phyloP scores from a whole-genome alignment of 2,888 invertebrate genomes.

The Atrina japonica region DNA sequence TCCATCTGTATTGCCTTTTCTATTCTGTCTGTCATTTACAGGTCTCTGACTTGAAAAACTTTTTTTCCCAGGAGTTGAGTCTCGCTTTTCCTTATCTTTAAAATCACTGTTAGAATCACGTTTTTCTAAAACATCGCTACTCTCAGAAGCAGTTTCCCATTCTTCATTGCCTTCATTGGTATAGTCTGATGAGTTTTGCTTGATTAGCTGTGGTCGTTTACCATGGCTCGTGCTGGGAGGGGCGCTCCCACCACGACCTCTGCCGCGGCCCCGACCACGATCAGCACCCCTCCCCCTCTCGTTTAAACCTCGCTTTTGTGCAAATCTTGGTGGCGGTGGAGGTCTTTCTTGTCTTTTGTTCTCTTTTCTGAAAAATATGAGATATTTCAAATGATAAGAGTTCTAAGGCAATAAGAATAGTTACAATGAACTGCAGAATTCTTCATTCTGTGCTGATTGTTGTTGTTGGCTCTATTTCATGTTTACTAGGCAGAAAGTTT shows the following conservation, averaged over 20 bases:
- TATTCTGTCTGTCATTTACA: conserved; percentile 76
- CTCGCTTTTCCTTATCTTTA: conserved; percentile 66
- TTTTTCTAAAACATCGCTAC: conserved; percentile 84
- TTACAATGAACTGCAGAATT: background rate
- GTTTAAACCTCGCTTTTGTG: conserved; percentile 46
- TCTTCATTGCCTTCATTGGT: conserved; percentile 82
- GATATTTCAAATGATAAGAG: background rate
- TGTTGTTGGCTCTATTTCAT: too few species aligned
- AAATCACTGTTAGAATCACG: conserved; percentile 73
- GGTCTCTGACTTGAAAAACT: conserved; percentile 80
- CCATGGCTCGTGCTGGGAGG: conserved; percentile 51
- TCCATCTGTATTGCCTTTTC: conserved; percentile 54
- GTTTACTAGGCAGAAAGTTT: too few species aligned
- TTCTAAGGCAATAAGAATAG: background rate
- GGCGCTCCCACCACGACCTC: conserved; percentile 81
- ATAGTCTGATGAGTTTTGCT: conserved; percentile 78
- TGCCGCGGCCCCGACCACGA: conserved; percentile 73
- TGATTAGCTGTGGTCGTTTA: conserved; percentile 74
- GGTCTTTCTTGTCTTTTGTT: conserved; percentile 67
- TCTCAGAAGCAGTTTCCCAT: conserved; percentile 91
- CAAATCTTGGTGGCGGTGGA: conserved; percentile 70
- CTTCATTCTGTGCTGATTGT: background rate
- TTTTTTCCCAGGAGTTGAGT: conserved; percentile 70
- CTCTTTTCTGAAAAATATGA: conserved; percentile 50
- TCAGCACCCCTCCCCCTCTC: conserved; percentile 72